Evolutionary conservation across 2,113 vertebrate genomes (phyloP), one percentile per base, ranked within the genome.

Genomic region (Sinocyclocheilus maitianheensis): DNA sequence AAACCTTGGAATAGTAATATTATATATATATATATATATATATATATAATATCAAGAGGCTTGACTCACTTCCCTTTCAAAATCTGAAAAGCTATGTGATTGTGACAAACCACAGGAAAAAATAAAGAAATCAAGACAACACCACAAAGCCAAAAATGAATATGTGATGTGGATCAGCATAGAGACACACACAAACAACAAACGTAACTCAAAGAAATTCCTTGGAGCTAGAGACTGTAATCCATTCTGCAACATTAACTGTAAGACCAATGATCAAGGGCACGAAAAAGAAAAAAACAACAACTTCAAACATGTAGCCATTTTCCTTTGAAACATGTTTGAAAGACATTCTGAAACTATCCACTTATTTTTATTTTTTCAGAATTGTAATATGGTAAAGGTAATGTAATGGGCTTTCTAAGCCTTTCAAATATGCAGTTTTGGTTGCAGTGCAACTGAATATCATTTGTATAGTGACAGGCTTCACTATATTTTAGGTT

Each of bases 171-270:
- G 9, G 37, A n/a, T 43, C 37, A 74, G 6, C 20, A 74, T 9
- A 72, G 37, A 74, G 20, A 74, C 40, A 63, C 60, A 43, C 18
- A 43, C 18, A 74, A 74, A 46, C 71, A 43, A 72, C 69, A 74
- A 20, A 22, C 69, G 43, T 72, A 72, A 72, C 69, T 72, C 67
- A 37, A 20, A 63, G 58, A 63, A 12, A 69, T 9, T 37, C 67
- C 30, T 9, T 16, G 30, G 67, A 34, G 67, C 7, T 37, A 20
- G 2, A 71, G 12, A 40, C 69, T 9, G 30, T 5, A 71, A 18
- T 40, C 18, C 16, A 40, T 5, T 65, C 65, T 3, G 11, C 34
- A 72, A 11, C 18, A 34, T 40, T 37, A 71, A 71, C 34, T 71
- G 30, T 30, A 71, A 71, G 30, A 71, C 7, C 8, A 20, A 10